Evolutionary conservation across 2,888 invertebrate genomes (phyloP).

Genomic region (Athalia circularis): DNA sequence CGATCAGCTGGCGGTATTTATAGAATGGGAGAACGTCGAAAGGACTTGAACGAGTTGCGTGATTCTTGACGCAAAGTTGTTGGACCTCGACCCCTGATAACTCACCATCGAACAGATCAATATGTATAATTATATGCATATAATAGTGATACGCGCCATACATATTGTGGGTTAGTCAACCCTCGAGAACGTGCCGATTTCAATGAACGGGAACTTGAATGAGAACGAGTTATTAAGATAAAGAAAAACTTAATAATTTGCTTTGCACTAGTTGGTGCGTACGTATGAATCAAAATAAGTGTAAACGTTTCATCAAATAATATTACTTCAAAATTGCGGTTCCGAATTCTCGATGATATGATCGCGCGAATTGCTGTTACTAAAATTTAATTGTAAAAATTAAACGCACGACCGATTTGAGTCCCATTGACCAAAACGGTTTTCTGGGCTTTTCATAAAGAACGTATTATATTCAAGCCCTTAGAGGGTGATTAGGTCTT

Average conservation of each 20-base stretch:
- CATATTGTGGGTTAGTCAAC: conserved; percentile 24
- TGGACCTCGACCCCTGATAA: conserved; percentile 35
- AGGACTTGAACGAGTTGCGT: conserved; percentile 11
- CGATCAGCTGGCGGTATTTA: conserved; percentile 9
- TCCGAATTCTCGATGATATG: no score
- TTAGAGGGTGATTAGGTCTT: no score
- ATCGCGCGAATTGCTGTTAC: no score
- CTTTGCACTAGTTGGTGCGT: no score
- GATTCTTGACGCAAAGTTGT: conserved; percentile 23
- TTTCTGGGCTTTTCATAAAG: no score
- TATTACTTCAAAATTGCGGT: no score
- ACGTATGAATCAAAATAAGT: no score
- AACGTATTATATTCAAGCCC: no score
- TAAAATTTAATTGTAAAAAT: no score
- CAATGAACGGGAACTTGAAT: conserved; percentile 1
- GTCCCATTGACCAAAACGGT: no score
- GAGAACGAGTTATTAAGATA: background rate
- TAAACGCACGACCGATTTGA: no score
- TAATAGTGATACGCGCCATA: background rate
- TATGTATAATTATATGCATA: background rate
- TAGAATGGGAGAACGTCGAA: conserved; percentile 14
- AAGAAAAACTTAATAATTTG: background rate
- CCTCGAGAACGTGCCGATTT: background rate
- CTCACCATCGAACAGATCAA: background rate
- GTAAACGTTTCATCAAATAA: no score